Conservation (phyloP, 2,113 vertebrate genomes). For the Tachysurus vachellii region DNA sequence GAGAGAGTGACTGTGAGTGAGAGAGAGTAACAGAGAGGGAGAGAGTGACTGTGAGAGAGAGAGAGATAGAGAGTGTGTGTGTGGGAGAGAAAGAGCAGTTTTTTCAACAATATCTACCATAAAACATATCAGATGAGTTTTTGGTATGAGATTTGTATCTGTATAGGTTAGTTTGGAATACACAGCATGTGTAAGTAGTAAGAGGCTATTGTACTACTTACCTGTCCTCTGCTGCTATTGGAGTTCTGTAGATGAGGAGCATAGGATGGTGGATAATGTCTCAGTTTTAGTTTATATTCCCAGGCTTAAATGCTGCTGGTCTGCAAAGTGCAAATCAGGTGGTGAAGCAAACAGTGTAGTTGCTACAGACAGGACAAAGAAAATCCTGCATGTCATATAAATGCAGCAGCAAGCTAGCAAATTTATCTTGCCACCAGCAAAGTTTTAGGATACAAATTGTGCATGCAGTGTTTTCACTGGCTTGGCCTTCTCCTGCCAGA, state of each 20-base stretch:
- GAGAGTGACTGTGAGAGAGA: too few relatives aligned
- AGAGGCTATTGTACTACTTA: not conserved
- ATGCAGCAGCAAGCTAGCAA: not conserved
- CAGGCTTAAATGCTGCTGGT: not conserved
- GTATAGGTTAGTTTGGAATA: not conserved
- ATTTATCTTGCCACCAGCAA: not conserved
- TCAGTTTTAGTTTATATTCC: not conserved
- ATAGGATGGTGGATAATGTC: not conserved
- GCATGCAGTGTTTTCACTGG: not conserved
- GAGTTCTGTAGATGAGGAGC: not conserved
- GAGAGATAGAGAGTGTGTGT: too few relatives aligned
- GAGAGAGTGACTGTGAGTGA: too few relatives aligned
- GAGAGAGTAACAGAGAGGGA: too few relatives aligned
- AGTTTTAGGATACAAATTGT: not conserved
- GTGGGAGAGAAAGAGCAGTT: too few relatives aligned
- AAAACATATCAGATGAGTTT: not conserved
- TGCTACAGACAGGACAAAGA: not conserved
- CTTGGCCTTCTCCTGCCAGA: not conserved
- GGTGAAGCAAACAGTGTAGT: not conserved
- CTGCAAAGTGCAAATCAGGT: not conserved
- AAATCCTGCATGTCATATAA: not conserved
- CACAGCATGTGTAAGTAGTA: not conserved
- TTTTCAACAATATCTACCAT: not conserved
- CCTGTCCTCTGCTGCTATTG: not conserved
- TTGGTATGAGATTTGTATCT: too few relatives aligned